Conservation (phyloP, 2,888 invertebrate species). For the Odontocolon sp. region DNA sequence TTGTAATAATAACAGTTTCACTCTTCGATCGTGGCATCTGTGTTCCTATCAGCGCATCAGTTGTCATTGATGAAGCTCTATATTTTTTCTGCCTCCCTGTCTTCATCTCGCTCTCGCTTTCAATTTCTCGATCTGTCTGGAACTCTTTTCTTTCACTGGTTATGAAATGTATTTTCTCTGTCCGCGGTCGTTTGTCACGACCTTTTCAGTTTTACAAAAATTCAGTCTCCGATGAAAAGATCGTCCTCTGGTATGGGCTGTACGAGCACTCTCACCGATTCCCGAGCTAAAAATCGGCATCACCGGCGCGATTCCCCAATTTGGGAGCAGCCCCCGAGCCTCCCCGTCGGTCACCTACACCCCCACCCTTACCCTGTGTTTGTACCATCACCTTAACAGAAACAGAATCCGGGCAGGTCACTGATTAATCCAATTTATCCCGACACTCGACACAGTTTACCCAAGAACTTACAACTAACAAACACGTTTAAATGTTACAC, state of each 20-base stretch:
- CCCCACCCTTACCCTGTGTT: conserved; percentile 14
- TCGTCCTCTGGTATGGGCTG: conserved; percentile 17
- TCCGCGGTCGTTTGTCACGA: conserved; percentile 6
- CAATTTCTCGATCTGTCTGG: conserved; percentile 28
- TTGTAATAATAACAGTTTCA: conserved; percentile 42
- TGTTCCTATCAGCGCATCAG: conserved; percentile 35
- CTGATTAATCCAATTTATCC: conserved; percentile 17
- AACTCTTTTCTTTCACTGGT: conserved; percentile 67
- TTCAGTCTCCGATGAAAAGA: conserved; percentile 24
- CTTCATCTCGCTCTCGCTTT: conserved; percentile 52
- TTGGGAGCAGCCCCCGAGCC: background rate
- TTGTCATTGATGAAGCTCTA: conserved; percentile 30
- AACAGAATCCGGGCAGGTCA: conserved; percentile 21
- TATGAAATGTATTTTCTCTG: conserved; percentile 20
- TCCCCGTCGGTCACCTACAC: background rate
- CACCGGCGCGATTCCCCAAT: background rate
- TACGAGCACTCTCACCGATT: conserved; percentile 47
- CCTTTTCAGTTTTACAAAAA: conserved; percentile 26
- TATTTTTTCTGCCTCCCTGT: conserved; percentile 65
- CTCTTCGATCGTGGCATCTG: conserved; percentile 45
- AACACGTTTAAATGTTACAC: conserved; percentile 4
- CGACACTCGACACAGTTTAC: conserved; percentile 36
- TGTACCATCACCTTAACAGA: conserved; percentile 20
- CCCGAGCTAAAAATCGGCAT: background rate
- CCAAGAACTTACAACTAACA: conserved; percentile 19